phyloP scores from a whole-genome alignment of 2,797 vertebrate genomes.

The Hyperoplus immaculatus region DNA sequence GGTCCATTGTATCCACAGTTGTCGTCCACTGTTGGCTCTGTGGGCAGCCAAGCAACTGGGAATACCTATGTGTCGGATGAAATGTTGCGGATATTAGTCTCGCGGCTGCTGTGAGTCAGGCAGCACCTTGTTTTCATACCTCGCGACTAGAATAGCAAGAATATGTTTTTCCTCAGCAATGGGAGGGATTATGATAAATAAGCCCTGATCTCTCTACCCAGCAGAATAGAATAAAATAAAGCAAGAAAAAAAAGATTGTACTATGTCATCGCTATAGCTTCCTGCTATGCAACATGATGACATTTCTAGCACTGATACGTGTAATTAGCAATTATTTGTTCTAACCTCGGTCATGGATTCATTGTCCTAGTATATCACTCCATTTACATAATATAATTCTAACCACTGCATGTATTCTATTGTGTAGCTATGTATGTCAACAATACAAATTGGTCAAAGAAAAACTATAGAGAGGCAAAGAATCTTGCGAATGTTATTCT shows the following conservation, averaged over 20 bases:
- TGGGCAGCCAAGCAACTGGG: constrained; percentile 57
- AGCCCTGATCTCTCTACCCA: constrained; percentile 45
- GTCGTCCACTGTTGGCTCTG: constrained; percentile 48
- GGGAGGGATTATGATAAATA: constrained; percentile 60
- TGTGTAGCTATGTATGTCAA: neutral
- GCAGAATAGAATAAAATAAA: constrained; percentile 51
- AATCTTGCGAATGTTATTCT: no score
- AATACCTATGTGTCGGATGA: constrained; percentile 66
- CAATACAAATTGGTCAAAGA: neutral
- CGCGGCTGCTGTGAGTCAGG: constrained; percentile 69
- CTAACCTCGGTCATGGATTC: neutral
- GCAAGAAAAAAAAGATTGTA: constrained; percentile 26
- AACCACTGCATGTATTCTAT: neutral
- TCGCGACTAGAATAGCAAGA: constrained; percentile 47
- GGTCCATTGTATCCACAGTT: constrained; percentile 44
- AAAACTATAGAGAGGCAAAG: no score
- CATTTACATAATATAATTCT: neutral
- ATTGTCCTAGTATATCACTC: neutral
- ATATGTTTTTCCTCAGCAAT: constrained; percentile 52
- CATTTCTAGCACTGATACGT: constrained; percentile 2
- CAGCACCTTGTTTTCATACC: constrained; percentile 64
- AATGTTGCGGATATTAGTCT: constrained; percentile 70
- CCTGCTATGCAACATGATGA: neutral
- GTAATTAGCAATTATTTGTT: neutral
- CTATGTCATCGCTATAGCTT: neutral